A percentile compares a stretch with the other conserved stretches of the same genome.
These are phyloP conservation scores for Lates calcarifer DNA, from an alignment of 2,113 vertebrate species.

Conservation along the genomic window DNA sequence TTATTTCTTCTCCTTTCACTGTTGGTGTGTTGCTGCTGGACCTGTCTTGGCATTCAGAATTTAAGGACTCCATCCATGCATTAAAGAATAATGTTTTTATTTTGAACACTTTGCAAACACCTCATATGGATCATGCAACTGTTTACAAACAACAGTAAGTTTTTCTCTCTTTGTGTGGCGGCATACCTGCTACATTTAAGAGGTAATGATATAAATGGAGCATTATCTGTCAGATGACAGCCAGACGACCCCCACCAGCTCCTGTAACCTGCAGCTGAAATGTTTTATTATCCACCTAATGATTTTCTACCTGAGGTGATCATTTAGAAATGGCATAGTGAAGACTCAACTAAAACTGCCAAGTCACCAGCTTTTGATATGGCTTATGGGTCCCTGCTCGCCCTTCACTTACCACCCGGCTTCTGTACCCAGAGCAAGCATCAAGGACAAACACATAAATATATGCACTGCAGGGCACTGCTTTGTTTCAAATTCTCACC, in stretches of 20 bases:
- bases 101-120: not conserved
- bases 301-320: slow-evolving; percentile 8
- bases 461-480: not conserved
- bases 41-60: not conserved
- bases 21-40: slow-evolving; percentile 7
- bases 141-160: not conserved
- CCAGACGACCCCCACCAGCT: not conserved
- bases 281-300: slow-evolving; percentile 5
- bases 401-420: not conserved
- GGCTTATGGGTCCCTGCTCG: not conserved
- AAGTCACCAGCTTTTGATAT: slow-evolving; percentile 1
- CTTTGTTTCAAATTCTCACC: not conserved
- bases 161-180: not conserved
- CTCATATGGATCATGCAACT: not conserved
- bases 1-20: not conserved
- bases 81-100: not conserved
- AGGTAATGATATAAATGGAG: not conserved
- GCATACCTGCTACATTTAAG: not conserved
- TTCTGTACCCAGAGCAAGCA: not conserved
- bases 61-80: not conserved
- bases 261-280: slow-evolving; percentile 1
- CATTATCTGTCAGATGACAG: not conserved
- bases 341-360: slow-evolving; percentile 13
- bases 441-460: not conserved
- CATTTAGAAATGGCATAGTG: slow-evolving; percentile 11